Percentiles rank a stretch among this genome's conserved stretches.
Conservation (phyloP, 2,888 invertebrate species). For the Helicoverpa assulta region DNA sequence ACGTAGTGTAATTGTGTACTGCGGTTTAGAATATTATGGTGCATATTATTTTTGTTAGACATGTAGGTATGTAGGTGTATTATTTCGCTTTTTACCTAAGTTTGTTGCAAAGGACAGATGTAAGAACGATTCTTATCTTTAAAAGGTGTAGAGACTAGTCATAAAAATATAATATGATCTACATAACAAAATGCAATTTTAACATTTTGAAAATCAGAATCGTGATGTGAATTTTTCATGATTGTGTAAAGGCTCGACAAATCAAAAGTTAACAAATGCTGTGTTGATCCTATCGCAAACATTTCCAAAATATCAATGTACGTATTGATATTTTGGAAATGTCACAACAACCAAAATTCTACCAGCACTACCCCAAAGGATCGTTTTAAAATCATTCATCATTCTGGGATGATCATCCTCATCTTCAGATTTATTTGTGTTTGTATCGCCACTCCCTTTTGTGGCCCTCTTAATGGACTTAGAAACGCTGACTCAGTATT, state of each 20-base stretch:
- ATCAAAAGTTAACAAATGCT: neutral
- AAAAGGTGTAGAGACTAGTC: too few relatives aligned
- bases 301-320: neutral
- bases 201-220: too few relatives aligned
- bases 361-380: conserved; percentile 58
- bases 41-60: too few relatives aligned
- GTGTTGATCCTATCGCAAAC: neutral
- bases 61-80: too few relatives aligned
- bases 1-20: neutral
- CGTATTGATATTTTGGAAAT: too few relatives aligned
- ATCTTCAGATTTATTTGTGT: conserved; percentile 80
- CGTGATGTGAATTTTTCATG: too few relatives aligned
- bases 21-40: neutral
- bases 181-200: too few relatives aligned
- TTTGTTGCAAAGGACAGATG: too few relatives aligned
- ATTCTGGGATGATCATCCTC: conserved; percentile 76
- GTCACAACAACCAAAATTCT: conserved; percentile 36
- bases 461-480: conserved; percentile 77
- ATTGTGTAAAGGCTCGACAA: too few relatives aligned
- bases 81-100: too few relatives aligned
- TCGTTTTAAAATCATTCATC: conserved; percentile 87
- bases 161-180: too few relatives aligned
- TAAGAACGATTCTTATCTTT: too few relatives aligned
- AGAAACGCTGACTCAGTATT: conserved; percentile 68
- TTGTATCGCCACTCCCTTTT: conserved; percentile 76